A percentile compares a stretch with the other conserved stretches of the same genome.
Conservation (phyloP, 2,113 vertebrate genomes). For the Thryonomys swinderianus region DNA sequence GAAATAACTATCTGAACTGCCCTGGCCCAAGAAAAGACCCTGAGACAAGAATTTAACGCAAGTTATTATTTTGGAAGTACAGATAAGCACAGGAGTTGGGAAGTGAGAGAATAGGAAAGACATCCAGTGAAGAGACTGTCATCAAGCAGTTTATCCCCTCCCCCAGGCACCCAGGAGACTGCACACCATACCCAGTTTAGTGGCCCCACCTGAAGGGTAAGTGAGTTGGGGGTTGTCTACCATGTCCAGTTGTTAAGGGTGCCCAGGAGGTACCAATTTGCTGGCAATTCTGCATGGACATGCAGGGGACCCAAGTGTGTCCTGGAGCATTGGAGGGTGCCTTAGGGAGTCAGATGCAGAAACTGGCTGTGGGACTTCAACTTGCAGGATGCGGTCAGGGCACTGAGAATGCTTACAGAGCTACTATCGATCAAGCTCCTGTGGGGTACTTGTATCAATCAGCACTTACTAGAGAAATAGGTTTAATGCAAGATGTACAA, state of each 20-base stretch:
- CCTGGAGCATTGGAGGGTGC: background rate
- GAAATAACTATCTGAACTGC: background rate
- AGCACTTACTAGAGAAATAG: background rate
- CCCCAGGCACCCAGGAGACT: too few species aligned
- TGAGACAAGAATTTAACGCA: background rate
- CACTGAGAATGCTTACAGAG: fast-evolving
- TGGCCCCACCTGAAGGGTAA: background rate
- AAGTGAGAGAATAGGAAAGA: background rate
- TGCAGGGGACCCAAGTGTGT: background rate
- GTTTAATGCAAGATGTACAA: background rate
- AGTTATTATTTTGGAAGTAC: background rate
- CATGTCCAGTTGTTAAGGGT: background rate
- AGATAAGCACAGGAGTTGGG: background rate
- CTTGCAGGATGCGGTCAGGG: too few species aligned
- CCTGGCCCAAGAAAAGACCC: background rate
- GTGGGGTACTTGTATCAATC: background rate
- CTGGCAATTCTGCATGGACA: background rate
- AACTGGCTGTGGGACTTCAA: background rate
- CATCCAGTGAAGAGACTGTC: background rate
- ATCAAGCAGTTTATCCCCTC: background rate
- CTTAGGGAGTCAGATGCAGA: background rate
- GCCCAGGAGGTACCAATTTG: background rate
- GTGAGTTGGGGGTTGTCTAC: background rate
- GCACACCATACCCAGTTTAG: background rate
- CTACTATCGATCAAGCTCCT: background rate